Evolutionary conservation across 2,888 invertebrate species (phyloP), one percentile per base, ranked within the genome.

Genomic region (Melieria picta): DNA sequence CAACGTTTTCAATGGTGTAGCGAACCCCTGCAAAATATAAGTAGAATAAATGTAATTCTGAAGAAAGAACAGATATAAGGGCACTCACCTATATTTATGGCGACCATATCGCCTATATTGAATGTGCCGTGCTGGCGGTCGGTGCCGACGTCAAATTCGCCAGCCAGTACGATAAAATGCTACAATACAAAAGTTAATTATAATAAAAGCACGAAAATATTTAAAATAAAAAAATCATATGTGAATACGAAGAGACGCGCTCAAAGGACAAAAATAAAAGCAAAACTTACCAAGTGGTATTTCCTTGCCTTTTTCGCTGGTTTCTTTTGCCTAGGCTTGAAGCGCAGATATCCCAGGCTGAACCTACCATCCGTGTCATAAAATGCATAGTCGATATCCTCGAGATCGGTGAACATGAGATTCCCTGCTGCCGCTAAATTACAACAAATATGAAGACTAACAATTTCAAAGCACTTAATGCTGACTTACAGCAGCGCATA

Each of bases 351-450:
- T 0, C 82, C 73, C 65, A 67, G 46, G 55, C 63, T 67, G 45
- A 71, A 69, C 0, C 56, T 61, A 0, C 76, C 76, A 2, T 79
- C 74, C 0, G 82, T 80, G 13, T 74, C 70, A 45, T 80, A 82
- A 46, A 80, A 82, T 1, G 78, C 79, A 67, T 81, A 82, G 0
- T 82, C 82, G 6, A 81, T 63, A 42, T 79, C 81, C 5, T 79
- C 77, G 11, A 80, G 30, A n/a, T 65, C 61, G 0, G 72, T 47
- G 47, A 81, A 81, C 0, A 67, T 43, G n/a, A 82, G 64, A 4
- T 76, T 71, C 4, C 66, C 50, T 3, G 71, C 74, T 1, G 74
- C 42, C 0, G 78, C 78, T 78, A 74, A 10, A 72, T 62, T 55
- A 9, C 3, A 46, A 45, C 6, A 55, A 47, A 55, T 61, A n/a